Conservation (phyloP, 1,140 invertebrate genomes). For the Atopsyche davidsoni region DNA sequence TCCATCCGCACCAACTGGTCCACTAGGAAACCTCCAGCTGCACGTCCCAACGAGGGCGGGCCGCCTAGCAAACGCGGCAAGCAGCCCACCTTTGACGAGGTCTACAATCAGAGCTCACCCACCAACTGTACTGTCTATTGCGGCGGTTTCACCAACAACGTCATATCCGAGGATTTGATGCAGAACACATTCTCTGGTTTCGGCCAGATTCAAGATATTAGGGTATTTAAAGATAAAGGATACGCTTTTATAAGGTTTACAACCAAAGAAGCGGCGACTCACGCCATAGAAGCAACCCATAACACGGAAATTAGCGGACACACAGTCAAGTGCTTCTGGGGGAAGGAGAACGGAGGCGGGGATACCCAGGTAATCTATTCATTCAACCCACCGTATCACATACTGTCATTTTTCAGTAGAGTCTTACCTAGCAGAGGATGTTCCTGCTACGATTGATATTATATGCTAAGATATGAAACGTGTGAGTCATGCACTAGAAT, state of each 20-base stretch:
- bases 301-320: conserved; percentile 95
- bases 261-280: conserved; percentile 93
- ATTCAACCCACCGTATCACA: neutral
- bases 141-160: conserved; percentile 88
- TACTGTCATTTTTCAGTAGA: no score
- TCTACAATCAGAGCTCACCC: conserved; percentile 95
- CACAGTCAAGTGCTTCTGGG: conserved; percentile 98
- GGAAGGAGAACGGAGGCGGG: conserved; percentile 68
- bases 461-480: no score
- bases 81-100: conserved; percentile 63
- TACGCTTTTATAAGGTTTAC: conserved; percentile 99
- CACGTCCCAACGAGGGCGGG: conserved; percentile 51
- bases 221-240: conserved; percentile 98
- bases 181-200: conserved; percentile 91
- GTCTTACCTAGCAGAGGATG: no score
- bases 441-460: no score
- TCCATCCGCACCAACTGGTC: conserved; percentile 99
- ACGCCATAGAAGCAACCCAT: conserved; percentile 95
- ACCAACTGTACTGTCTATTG: conserved; percentile 99
- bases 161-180: conserved; percentile 92
- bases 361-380: conserved; percentile 21
- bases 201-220: conserved; percentile 92
- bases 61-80: conserved; percentile 48
- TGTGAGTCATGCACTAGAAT: neutral
- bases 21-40: conserved; percentile 87